These are phyloP conservation scores for Branchellion lobata DNA, from an alignment of 2,888 invertebrate species.

Conservation along the genomic window DNA sequence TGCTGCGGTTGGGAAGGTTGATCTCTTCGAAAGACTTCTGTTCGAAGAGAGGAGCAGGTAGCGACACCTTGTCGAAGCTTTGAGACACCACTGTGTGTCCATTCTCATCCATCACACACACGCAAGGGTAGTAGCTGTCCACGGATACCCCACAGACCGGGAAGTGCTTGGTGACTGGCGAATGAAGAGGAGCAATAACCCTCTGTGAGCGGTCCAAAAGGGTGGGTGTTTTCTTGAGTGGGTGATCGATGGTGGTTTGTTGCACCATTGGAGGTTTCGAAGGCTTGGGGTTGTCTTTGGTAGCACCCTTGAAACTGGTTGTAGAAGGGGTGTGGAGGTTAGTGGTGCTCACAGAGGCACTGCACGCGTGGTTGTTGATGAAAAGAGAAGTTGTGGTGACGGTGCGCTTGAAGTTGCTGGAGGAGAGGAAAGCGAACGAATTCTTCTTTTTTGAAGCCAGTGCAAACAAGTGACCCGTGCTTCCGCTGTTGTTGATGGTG, in stretches of 20 bases:
- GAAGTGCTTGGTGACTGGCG: neutral
- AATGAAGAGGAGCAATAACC: conserved; percentile 23
- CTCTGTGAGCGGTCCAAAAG: conserved; percentile 33
- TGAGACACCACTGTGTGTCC: neutral
- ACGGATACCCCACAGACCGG: conserved; percentile 13
- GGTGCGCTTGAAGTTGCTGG: conserved; percentile 32
- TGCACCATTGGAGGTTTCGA: neutral
- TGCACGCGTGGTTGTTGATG: neutral
- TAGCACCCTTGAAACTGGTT: neutral
- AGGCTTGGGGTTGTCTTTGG: neutral
- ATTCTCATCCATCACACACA: conserved; percentile 27
- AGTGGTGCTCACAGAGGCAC: neutral
- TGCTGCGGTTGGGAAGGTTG: neutral
- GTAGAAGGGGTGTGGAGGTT: neutral
- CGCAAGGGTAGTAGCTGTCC: conserved; percentile 35
- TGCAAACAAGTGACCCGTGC: conserved; percentile 36
- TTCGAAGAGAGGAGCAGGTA: neutral
- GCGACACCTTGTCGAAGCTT: neutral
- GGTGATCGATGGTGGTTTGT: neutral
- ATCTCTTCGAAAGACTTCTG: neutral
- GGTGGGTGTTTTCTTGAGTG: conserved; percentile 8
- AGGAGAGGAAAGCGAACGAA: conserved; percentile 33
- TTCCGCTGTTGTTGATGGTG: conserved; percentile 37
- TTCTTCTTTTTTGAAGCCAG: conserved; percentile 38
- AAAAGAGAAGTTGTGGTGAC: conserved; percentile 21